Conservation (phyloP, 2,113 vertebrate species). For the Lynx canadensis region DNA sequence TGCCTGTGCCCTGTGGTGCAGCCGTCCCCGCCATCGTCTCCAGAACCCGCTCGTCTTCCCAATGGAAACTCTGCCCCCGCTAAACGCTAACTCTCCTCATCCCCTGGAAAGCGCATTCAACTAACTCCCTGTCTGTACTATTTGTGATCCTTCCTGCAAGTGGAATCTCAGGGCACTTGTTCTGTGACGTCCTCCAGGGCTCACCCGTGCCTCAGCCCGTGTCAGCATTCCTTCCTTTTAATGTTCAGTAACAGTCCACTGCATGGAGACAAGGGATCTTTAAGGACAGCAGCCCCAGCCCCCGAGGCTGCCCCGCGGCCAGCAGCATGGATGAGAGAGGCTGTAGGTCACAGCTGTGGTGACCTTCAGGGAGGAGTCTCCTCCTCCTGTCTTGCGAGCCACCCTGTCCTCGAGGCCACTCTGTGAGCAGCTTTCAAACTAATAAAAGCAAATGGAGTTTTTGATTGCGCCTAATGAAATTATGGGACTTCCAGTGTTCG, state of each 20-base stretch:
- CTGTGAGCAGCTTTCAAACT: not conserved
- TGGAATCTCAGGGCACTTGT: not conserved
- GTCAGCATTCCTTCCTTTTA: too few relatives aligned
- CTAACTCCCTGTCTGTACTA: not conserved
- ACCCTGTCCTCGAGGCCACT: not conserved
- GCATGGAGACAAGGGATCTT: fast-evolving
- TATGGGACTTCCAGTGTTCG: fast-evolving
- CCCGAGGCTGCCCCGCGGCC: not conserved
- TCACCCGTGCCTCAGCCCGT: fast-evolving
- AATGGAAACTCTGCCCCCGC: not conserved
- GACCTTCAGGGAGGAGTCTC: not conserved
- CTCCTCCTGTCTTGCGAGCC: not conserved
- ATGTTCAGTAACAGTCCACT: fast-evolving
- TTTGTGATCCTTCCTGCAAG: not conserved
- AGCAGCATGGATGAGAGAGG: fast-evolving
- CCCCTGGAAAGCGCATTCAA: not conserved
- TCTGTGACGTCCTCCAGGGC: fast-evolving
- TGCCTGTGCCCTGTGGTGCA: fast-evolving
- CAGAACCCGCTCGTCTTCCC: fast-evolving
- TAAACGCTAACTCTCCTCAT: not conserved
- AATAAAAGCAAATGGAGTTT: not conserved
- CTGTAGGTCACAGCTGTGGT: fast-evolving
- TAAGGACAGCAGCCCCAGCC: not conserved
- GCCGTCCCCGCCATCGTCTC: fast-evolving
- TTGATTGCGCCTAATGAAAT: not conserved